Base-by-base conservation (phyloP, 2,113 vertebrate species). In the Oncorhynchus gorbuscha region DNA sequence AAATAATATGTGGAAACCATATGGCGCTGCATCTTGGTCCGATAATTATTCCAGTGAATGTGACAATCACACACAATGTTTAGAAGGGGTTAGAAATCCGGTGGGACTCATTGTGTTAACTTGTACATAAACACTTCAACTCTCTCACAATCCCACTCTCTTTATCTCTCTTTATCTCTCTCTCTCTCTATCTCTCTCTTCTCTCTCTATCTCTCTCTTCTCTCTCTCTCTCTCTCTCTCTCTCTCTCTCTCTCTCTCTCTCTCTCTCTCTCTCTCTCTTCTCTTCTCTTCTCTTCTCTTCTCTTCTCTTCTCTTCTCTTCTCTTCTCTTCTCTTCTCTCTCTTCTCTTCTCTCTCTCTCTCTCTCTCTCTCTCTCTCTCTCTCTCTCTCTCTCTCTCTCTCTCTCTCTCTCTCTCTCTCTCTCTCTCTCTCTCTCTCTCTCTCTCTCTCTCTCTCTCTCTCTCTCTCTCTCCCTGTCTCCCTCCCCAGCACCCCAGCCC, bases 401-500 rank as follows among this genome's bases (percentile, higher is more conserved):
- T 78, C 55, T 64, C 35, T 35, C 48, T 22, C 24, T n/a, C 16
- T 59, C 26, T 26, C 14, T 45, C n/a, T 14, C 20, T 6, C 55
- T 45, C 13, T 26, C 30, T 24, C 24, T 24, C 24, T 24, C 24
- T 24, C 24, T 24, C 24, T 24, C n/a, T 24, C 24, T 24, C 24
- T 24, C 24, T 24, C 24, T 13, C n/a, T n/a, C n/a, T 62, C n/a
- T 11, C 26, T 11, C 71, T 78, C 55, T 64, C 35, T 35, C 48
- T 22, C 24, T 20, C 16, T 58, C 26, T 26, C 14, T 45, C n/a
- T 14, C 20, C 12, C 55, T 45, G 20, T 26, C 30, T n/a, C 85
- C 72, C 1, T 84, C 79, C 92, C 77, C 93, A 99, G 97, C 93
- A 95, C 81, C 95, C 96, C 71, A 94, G 92, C 82, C 95, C 96